Percentiles rank a stretch among this genome's conserved stretches.
Evolutionary conservation across 1,140 invertebrate species (phyloP).

Genomic region (Drosophila watanabei): DNA sequence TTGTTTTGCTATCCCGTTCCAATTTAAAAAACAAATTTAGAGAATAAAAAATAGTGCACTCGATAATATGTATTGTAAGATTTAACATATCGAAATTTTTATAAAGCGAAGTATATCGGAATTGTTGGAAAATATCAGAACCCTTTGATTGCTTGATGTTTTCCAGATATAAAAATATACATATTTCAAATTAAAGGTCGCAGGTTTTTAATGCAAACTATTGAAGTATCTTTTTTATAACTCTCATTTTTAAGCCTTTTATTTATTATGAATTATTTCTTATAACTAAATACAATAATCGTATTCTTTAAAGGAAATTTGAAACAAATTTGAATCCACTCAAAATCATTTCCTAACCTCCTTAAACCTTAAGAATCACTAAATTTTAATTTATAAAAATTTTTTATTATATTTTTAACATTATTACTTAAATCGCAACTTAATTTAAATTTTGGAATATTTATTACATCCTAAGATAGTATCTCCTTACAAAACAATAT

Average conservation of each 20-base stretch:
- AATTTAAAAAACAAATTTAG: too few species aligned
- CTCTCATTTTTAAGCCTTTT: not conserved
- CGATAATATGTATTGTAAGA: too few species aligned
- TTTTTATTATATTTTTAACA: not conserved
- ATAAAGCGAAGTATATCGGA: too few species aligned
- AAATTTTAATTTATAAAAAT: too few species aligned
- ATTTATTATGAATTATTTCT: not conserved
- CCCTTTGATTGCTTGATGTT: too few species aligned
- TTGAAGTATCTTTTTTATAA: not conserved
- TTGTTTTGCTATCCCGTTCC: too few species aligned
- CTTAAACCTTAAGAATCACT: not conserved
- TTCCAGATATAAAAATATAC: too few species aligned
- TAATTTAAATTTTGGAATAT: not conserved
- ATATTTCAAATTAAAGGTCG: too few species aligned
- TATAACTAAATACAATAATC: not conserved
- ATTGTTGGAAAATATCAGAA: too few species aligned
- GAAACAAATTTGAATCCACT: not conserved
- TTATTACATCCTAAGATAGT: not conserved
- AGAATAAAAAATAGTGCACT: too few species aligned
- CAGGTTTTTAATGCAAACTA: too few species aligned
- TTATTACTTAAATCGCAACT: not conserved
- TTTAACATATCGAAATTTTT: too few species aligned
- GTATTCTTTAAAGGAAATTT: not conserved
- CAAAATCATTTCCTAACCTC: not conserved
- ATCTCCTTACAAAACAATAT: not conserved